These are phyloP conservation scores for Xyliphius kryptos DNA, from an alignment of 2,113 vertebrate species.

Conservation along the genomic window DNA sequence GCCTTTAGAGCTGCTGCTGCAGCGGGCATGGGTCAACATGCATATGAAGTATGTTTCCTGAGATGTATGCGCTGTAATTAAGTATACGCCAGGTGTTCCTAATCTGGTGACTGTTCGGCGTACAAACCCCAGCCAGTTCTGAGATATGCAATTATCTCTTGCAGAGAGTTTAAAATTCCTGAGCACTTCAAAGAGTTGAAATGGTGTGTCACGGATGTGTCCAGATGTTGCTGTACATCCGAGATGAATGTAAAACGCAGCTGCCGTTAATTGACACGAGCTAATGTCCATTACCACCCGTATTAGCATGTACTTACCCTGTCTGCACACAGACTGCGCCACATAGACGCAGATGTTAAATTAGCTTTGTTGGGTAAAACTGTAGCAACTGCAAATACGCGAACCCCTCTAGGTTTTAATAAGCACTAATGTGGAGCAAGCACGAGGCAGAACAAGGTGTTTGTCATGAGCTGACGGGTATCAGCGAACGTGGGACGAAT, in stretches of 20 bases:
- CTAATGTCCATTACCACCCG: constrained; percentile 20
- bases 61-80: too few species aligned
- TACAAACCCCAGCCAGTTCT: constrained; percentile 62
- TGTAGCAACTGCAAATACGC: constrained; percentile 6
- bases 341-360: too few species aligned
- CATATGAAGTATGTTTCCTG: too few species aligned
- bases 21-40: too few species aligned
- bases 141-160: constrained; percentile 61
- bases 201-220: constrained; percentile 20
- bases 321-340: too few species aligned
- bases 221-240: too few species aligned
- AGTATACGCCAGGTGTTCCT: too few species aligned
- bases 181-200: constrained; percentile 65
- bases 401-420: constrained; percentile 23
- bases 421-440: constrained; percentile 7
- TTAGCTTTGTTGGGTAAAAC: constrained; percentile 28
- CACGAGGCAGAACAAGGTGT: background rate
- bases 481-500: too few species aligned
- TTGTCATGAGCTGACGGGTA: background rate
- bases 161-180: constrained; percentile 73
- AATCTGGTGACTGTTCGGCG: too few species aligned
- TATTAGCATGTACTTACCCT: constrained; percentile 19
- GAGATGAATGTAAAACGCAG: constrained; percentile 13
- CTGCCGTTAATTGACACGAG: constrained; percentile 3
- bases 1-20: too few species aligned